Percentiles rank a stretch among this genome's conserved stretches.
Evolutionary conservation across 2,113 vertebrate species (phyloP).

Genomic region (Carlito syrichta): DNA sequence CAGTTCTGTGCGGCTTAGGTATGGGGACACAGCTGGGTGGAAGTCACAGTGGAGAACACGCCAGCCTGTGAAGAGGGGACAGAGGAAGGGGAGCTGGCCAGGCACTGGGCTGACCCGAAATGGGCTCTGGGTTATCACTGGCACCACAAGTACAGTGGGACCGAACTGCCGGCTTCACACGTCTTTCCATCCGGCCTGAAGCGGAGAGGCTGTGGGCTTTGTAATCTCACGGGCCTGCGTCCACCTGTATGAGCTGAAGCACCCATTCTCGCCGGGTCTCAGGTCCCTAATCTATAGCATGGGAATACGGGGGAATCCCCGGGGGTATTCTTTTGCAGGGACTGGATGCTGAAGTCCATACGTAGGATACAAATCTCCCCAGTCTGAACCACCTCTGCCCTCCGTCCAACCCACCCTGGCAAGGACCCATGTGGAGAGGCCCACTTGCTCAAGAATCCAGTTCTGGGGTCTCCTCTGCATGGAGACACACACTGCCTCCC

Average conservation of each 20-base stretch:
- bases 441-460: neutral
- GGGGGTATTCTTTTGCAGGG: neutral
- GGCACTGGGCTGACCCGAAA: neutral
- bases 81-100: too few relatives aligned
- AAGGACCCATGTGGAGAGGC: fast-evolving
- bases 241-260: neutral
- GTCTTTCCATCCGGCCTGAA: neutral
- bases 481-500: neutral
- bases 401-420: too few relatives aligned
- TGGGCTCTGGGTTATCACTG: neutral
- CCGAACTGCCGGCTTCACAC: neutral
- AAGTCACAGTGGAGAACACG: neutral
- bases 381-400: neutral
- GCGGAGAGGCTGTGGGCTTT: neutral
- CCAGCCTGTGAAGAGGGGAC: neutral
- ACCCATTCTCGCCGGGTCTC: neutral
- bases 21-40: neutral
- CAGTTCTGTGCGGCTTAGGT: too few relatives aligned
- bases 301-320: neutral
- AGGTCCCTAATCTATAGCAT: neutral
- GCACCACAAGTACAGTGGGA: neutral
- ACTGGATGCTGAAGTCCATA: neutral
- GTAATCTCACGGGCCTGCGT: fast-evolving
- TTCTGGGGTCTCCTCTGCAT: too few relatives aligned
- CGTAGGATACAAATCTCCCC: neutral